Percentiles rank a stretch among this genome's conserved stretches.
Conservation (phyloP, 1,140 invertebrate species). For the Cherax quadricarinatus region DNA sequence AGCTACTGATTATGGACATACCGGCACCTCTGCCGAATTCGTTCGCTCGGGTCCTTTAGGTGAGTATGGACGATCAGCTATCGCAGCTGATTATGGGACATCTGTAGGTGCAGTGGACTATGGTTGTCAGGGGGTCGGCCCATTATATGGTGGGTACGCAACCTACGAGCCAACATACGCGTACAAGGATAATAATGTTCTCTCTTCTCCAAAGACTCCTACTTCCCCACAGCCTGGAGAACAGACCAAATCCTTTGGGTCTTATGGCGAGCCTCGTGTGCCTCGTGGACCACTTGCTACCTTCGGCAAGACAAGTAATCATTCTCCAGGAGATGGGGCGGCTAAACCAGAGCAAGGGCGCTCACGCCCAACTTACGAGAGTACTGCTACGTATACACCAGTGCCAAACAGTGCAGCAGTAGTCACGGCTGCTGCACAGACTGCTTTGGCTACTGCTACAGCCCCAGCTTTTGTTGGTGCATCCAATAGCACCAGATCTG, state of each 20-base stretch:
- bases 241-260: constrained; percentile 43
- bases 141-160: constrained; percentile 45
- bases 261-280: constrained; percentile 57
- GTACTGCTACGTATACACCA: background rate
- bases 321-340: constrained; percentile 17
- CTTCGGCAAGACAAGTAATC: constrained; percentile 59
- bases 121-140: constrained; percentile 14
- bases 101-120: constrained; percentile 26
- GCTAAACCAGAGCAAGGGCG: background rate
- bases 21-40: background rate
- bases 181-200: constrained; percentile 33
- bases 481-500: constrained; percentile 6
- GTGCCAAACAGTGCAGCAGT: constrained; percentile 14
- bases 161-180: constrained; percentile 52
- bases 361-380: constrained; percentile 32
- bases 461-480: constrained; percentile 65
- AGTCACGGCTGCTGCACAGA: constrained; percentile 46
- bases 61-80: constrained; percentile 15
- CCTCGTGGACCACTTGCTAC: constrained; percentile 62
- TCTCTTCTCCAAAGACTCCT: constrained; percentile 5
- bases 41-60: background rate
- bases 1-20: constrained; percentile 29
- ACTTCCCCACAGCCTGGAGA: constrained; percentile 13
- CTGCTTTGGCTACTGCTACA: constrained; percentile 51
- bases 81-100: constrained; percentile 38